Base-by-base conservation (phyloP, 2,888 invertebrate species). In the Callimorpha dominula region DNA sequence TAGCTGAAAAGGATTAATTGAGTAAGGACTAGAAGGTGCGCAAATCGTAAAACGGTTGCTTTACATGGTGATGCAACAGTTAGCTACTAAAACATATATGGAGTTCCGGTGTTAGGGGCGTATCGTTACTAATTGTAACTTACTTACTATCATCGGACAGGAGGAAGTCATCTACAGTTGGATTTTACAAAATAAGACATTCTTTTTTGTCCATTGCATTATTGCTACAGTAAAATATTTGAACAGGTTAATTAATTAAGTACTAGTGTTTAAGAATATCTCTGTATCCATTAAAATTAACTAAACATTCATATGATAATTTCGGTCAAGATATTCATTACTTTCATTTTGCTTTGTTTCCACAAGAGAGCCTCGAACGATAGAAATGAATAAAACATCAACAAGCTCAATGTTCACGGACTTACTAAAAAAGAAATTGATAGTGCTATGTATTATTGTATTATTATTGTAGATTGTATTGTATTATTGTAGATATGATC, bases 51-150 rank as follows among this genome's bases (percentile, higher is more conserved):
- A 67, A 43, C n/a, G 15, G 9, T 54, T 14, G 31, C 73, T 62
- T n/a, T 57, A 70, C 64, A 67, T 74, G 73, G 73, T 70, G 63
- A 66, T 50, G 52, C 40, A 62, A 78, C 76, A 74, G 85, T 83
- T 79, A 78, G 67, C 12, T 68, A 60, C 43, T 49, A 42, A 17
- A 40, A n/a, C 57, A 65, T 65, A 65, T 72, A 74, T 62, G 81
- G 81, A 80, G 74, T 75, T 85, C 85, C 83, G 76, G 81, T 75
- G 70, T 68, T 70, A 68, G 83, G 43, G 46, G 17, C 43, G 43
- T 54, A 57, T 65, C 65, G 62, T 46, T 49, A 57, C 64, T 46
- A 52, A 70, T 43, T 54, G 14, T 31, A 31, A 31, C 31, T 31
- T 31, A 14, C 42, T 6, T 14, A 60, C 60, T 31, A 14, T 60